These are phyloP conservation scores for Ceraclea dissimilis DNA, from an alignment of 2,888 invertebrate species.

Conservation along the genomic window DNA sequence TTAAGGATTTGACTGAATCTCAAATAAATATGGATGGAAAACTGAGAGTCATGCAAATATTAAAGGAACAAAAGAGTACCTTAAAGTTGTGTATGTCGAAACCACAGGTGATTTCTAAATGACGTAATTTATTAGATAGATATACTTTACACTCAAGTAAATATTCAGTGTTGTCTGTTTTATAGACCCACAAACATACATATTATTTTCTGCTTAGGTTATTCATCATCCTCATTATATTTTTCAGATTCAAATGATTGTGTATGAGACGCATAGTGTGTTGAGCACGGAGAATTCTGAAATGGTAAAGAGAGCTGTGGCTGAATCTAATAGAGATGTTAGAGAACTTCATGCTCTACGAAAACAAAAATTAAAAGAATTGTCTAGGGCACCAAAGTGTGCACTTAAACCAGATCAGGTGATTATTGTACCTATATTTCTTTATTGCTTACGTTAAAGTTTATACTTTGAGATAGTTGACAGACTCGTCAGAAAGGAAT, in stretches of 20 bases:
- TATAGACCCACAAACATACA: too few species aligned
- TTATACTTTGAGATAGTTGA: too few species aligned
- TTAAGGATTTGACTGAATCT: constrained; percentile 55
- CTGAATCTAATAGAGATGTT: constrained; percentile 63
- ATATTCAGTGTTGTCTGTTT: too few species aligned
- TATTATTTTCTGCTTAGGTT: too few species aligned
- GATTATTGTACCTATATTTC: too few species aligned
- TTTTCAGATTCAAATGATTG: constrained; percentile 61
- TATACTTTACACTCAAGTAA: too few species aligned
- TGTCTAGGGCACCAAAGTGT: constrained; percentile 24
- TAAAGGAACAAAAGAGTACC: constrained; percentile 69
- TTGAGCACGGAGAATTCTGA: constrained; percentile 66
- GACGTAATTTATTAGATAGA: too few species aligned
- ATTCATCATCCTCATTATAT: too few species aligned
- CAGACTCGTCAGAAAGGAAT: background rate
- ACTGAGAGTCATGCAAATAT: constrained; percentile 54
- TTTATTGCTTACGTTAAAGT: too few species aligned
- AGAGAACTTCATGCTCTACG: constrained; percentile 57
- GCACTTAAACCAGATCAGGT: constrained; percentile 10
- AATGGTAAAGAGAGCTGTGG: constrained; percentile 61
- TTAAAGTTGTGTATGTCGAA: constrained; percentile 67
- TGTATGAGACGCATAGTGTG: constrained; percentile 77
- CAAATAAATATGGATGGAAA: constrained; percentile 55
- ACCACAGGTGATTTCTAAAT: constrained; percentile 59
- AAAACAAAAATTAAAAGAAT: constrained; percentile 24